These are phyloP conservation scores for Campylorhamphus procurvoides DNA, from an alignment of 2,113 vertebrate species.

Conservation along the genomic window DNA sequence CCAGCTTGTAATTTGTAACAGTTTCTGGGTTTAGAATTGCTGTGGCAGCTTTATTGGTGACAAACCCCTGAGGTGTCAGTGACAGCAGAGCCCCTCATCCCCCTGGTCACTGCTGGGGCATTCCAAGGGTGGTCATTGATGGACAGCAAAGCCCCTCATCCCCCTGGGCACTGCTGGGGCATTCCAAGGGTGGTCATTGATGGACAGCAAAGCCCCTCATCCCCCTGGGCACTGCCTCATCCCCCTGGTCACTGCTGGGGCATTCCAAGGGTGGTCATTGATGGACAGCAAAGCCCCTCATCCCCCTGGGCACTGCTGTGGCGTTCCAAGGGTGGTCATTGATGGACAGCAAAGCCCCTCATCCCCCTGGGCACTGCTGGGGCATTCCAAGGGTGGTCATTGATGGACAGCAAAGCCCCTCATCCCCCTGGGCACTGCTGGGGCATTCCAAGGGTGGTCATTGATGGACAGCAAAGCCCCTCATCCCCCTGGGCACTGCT, in stretches of 20 bases:
- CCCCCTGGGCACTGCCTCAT: accelerated
- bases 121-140: accelerated
- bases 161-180: accelerated
- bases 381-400: no score
- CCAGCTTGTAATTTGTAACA: neutral
- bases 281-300: neutral
- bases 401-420: neutral
- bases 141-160: neutral
- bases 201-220: neutral
- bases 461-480: no score
- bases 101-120: accelerated
- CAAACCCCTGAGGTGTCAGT: accelerated
- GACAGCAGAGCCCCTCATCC: neutral
- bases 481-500: accelerated
- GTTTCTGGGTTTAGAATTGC: neutral
- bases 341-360: neutral
- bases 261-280: no score
- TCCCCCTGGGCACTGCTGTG: accelerated
- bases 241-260: accelerated
- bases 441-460: no score
- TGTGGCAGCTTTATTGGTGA: neutral
- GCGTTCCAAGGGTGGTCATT: no score
- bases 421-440: accelerated
- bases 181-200: no score
- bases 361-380: accelerated